Conservation (phyloP, 2,888 invertebrate species). For the Drosophila imparisetae region DNA sequence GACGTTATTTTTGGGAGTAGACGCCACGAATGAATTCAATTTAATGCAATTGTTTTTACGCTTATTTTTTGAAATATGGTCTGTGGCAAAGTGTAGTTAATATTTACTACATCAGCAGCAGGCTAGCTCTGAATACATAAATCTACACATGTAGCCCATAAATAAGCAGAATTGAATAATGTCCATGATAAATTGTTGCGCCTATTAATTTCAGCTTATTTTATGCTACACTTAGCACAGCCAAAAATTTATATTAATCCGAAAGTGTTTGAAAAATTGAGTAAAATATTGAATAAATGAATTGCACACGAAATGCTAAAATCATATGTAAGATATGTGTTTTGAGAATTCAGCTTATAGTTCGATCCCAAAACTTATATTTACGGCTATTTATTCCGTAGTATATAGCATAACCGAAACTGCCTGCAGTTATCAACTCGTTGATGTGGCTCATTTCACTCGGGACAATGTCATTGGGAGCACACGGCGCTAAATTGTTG, state of each 20-base stretch:
- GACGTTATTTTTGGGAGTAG: constrained; percentile 6
- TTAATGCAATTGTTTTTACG: constrained; percentile 42
- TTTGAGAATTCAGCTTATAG: neutral
- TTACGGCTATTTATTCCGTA: neutral
- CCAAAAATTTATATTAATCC: constrained; percentile 35
- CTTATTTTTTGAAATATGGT: neutral
- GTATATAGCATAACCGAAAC: neutral
- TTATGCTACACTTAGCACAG: constrained; percentile 40
- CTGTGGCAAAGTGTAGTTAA: neutral
- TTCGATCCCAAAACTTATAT: neutral
- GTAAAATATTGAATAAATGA: constrained; percentile 16
- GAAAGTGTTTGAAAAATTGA: constrained; percentile 39
- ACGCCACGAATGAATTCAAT: constrained; percentile 45
- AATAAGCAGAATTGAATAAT: constrained; percentile 44
- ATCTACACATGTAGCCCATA: constrained; percentile 49
- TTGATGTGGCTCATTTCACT: neutral
- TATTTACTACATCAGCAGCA: constrained; percentile 16
- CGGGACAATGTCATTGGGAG: neutral
- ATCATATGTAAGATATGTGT: neutral
- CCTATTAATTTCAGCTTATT: constrained; percentile 50
- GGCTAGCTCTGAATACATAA: constrained; percentile 18
- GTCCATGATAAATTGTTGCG: constrained; percentile 41
- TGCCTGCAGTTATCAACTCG: neutral
- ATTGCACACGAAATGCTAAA: neutral
- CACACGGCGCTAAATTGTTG: neutral